Evolutionary conservation across 2,888 invertebrate genomes (phyloP), one percentile per base, ranked within the genome.

Genomic region (Synergus umbraculus): DNA sequence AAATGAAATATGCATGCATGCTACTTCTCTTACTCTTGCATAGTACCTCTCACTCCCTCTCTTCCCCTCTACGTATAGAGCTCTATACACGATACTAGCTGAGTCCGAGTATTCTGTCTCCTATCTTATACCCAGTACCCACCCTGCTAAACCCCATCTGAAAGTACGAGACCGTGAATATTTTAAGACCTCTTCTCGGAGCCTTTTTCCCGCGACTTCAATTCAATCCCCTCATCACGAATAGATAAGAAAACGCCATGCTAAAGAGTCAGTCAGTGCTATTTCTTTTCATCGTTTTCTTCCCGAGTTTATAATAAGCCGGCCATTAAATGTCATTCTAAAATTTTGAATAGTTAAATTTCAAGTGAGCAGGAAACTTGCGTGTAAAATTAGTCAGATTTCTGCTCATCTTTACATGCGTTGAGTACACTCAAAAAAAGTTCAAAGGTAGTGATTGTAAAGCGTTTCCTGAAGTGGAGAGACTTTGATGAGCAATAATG

Each of bases 1-100:
- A 44, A 82, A 87, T 87, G 80, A 83, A 83, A 84, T 85, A 83
- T 87, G 81, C 83, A 85, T 78, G 73, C 8, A 37, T 37, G 60
- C 49, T 41, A 65, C 77, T 54, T 49, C 46, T 54, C 73, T 46
- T 65, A 18, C 13, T 10, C 44, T 18, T 44, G n/a, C 41, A 41
- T 29, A 18, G 44, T 43, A 10, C 43, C 66, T 67, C 66, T 67
- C n/a, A 43, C 44, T 67, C 18, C 15, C 29, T 69, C 37, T 73
- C 18, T 66, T 67, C 49, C 22, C 60, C 43, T n/a, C 10, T 66
- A 63, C 22, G 29, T 46, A 4, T 60, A 60, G n/a, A n/a, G 54
- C 54, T 37, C 37, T 64, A 64, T 64, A 64, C 64, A 22, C 66
- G 37, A 29, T 69, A 73, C 37, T 4, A 69, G n/a, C 46, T 49